These are phyloP conservation scores for Cloeon dipterum DNA, from an alignment of 2,888 invertebrate genomes.

Conservation along the genomic window DNA sequence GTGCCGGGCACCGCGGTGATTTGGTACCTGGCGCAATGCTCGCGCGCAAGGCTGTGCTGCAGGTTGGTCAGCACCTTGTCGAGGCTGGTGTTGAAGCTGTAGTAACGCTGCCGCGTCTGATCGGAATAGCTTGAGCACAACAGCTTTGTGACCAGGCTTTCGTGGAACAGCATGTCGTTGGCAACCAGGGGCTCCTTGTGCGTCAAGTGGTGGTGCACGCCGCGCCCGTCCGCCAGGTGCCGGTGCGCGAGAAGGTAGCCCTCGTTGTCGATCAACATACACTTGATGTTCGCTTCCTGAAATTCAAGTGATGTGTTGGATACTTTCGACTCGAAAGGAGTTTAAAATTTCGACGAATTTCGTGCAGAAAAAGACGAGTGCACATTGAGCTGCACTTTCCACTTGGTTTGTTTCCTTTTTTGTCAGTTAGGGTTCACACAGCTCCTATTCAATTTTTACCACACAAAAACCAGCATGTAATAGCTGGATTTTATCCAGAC, in stretches of 20 bases:
- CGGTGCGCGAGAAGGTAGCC: slow-evolving; percentile 80
- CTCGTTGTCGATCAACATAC: slow-evolving; percentile 73
- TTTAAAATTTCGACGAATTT: too few species aligned
- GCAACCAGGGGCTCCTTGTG: slow-evolving; percentile 78
- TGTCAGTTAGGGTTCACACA: too few species aligned
- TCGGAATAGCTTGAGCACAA: slow-evolving; percentile 68
- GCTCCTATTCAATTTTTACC: too few species aligned
- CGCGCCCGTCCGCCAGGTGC: slow-evolving; percentile 45
- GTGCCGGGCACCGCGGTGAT: slow-evolving; percentile 58
- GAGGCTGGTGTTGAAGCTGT: slow-evolving; percentile 60
- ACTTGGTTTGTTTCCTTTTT: too few species aligned
- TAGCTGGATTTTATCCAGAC: too few species aligned
- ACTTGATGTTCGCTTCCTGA: slow-evolving; percentile 38
- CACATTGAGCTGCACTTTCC: too few species aligned
- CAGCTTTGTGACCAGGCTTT: slow-evolving; percentile 57
- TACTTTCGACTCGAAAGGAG: too few species aligned
- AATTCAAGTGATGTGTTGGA: too few species aligned
- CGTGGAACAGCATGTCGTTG: slow-evolving; percentile 71
- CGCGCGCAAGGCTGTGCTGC: slow-evolving; percentile 67
- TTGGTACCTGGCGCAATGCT: slow-evolving; percentile 71
- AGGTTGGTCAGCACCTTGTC: slow-evolving; percentile 55
- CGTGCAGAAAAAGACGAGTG: too few species aligned
- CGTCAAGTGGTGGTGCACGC: slow-evolving; percentile 70
- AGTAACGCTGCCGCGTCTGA: slow-evolving; percentile 63
- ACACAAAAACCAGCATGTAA: too few species aligned